Evolutionary conservation across 2,888 invertebrate species (phyloP).

Genomic region (Limnephilus auricula): DNA sequence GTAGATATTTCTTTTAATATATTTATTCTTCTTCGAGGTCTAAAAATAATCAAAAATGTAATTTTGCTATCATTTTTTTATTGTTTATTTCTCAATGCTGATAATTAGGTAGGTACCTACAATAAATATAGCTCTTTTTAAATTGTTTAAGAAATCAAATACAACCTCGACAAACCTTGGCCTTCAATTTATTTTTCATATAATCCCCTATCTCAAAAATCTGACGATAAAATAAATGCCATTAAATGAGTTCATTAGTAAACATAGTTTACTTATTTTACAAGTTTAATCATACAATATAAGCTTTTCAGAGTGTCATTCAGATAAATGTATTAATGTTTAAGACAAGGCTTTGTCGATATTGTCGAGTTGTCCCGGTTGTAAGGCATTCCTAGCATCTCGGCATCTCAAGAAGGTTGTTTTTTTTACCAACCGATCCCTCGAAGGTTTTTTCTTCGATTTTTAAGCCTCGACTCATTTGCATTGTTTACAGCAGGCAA

Average conservation of each 20-base stretch:
- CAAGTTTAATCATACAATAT: background rate
- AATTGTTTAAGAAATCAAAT: background rate
- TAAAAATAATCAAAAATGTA: background rate
- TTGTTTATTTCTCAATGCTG: background rate
- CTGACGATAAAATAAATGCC: background rate
- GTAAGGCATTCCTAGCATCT: constrained; percentile 14
- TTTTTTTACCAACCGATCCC: background rate
- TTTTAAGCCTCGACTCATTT: constrained; percentile 31
- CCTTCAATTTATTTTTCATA: background rate
- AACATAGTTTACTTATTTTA: background rate
- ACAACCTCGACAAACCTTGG: background rate
- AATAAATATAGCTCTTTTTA: background rate
- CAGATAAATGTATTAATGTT: background rate
- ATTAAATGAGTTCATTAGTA: background rate
- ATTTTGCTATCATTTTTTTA: background rate
- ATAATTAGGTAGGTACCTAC: background rate
- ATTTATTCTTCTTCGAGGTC: background rate
- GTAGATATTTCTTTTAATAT: background rate
- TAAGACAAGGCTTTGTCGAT: background rate
- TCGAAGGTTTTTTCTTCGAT: constrained; percentile 27
- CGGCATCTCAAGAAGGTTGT: constrained; percentile 37
- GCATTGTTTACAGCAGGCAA: constrained; percentile 30
- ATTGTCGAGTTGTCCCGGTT: constrained; percentile 7
- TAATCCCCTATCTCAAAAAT: background rate
- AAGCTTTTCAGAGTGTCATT: constrained; percentile 3